phyloP scores from a whole-genome alignment of 2,113 vertebrate species.

The Boleophthalmus pectinirostris region DNA sequence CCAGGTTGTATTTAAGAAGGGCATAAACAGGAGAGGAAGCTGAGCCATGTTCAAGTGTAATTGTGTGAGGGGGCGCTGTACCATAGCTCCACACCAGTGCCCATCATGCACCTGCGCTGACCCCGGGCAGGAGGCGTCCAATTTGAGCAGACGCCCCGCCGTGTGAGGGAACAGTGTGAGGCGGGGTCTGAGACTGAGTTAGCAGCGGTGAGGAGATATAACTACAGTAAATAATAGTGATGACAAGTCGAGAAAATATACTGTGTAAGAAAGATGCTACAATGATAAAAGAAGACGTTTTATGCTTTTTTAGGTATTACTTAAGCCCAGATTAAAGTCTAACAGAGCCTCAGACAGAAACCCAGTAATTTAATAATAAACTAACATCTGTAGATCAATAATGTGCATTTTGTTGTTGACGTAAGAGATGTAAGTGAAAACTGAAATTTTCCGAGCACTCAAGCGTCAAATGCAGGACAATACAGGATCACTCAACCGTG shows the following conservation, averaged over 20 bases:
- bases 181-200: slow-evolving; percentile 35
- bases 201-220: slow-evolving; percentile 13
- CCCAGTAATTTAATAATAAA: no score
- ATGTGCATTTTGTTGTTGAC: no score
- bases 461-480: no score
- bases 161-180: slow-evolving; percentile 37
- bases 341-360: no score
- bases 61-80: slow-evolving; percentile 16
- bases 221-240: not conserved
- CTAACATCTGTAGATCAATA: no score
- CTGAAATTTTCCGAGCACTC: no score
- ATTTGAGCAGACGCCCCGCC: slow-evolving; percentile 38
- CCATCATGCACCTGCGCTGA: slow-evolving; percentile 36
- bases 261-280: not conserved
- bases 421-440: no score
- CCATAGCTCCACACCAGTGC: slow-evolving; percentile 34
- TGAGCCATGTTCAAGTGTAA: slow-evolving; percentile 13
- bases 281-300: no score
- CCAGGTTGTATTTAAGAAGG: slow-evolving; percentile 25
- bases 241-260: no score
- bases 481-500: no score
- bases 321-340: no score
- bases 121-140: slow-evolving; percentile 52
- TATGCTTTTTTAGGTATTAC: no score
- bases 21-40: slow-evolving; percentile 19